Evolutionary conservation across 1,140 invertebrate species (phyloP).

Genomic region (Drosophila oshimai): DNA sequence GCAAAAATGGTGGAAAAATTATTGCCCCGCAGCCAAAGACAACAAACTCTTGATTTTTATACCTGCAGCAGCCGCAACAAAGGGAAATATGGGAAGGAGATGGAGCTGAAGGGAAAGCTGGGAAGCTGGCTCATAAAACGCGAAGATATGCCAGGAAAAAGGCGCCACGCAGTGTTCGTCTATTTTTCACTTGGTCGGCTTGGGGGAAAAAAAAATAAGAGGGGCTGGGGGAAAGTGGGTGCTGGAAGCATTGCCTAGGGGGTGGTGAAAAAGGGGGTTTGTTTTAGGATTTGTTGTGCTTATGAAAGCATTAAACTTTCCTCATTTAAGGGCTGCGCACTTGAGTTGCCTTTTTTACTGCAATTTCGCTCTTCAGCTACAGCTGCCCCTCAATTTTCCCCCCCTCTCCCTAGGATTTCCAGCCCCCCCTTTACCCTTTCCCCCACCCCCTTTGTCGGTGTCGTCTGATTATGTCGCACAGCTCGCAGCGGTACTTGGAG

Average conservation of each 20-base stretch:
- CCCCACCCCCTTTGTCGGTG: conserved; percentile 17
- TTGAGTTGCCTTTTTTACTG: conserved; percentile 79
- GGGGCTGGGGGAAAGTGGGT: background rate
- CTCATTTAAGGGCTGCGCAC: conserved; percentile 77
- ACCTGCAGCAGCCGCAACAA: conserved; percentile 36
- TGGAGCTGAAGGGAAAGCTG: conserved; percentile 54
- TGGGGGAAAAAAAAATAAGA: conserved; percentile 1
- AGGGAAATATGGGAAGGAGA: background rate
- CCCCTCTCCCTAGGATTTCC: background rate
- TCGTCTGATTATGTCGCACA: conserved; percentile 63
- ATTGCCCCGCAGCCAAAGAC: conserved; percentile 75
- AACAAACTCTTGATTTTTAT: conserved; percentile 82
- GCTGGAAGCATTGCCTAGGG: background rate
- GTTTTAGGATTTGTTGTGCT: conserved; percentile 80
- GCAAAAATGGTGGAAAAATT: conserved; percentile 63
- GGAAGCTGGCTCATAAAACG: conserved; percentile 72
- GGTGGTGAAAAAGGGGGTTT: conserved; percentile 20
- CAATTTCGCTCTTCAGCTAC: conserved; percentile 63
- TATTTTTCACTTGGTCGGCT: conserved; percentile 70
- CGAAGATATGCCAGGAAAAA: conserved; percentile 56
- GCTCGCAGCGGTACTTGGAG: conserved; percentile 31
- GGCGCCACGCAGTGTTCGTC: conserved; percentile 68
- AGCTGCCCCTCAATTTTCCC: conserved; percentile 2
- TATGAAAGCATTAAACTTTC: conserved; percentile 81
- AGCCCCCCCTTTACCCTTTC: background rate